Percentiles rank a stretch among this genome's conserved stretches.
Evolutionary conservation across 2,113 vertebrate species (phyloP).

Genomic region (Paedocypris sp.): DNA sequence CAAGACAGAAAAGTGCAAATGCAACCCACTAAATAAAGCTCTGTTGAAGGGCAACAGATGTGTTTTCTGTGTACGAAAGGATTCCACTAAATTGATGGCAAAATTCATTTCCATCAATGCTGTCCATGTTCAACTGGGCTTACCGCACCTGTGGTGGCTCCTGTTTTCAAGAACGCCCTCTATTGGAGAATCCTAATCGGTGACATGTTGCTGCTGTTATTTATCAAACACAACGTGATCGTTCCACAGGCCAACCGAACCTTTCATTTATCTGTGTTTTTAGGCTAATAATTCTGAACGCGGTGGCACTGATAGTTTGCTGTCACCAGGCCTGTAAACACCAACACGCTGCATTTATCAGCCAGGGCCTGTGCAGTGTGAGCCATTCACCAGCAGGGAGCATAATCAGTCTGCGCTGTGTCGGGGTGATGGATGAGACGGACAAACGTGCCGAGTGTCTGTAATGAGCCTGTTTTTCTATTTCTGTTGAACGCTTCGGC

Average conservation of each 20-base stretch:
- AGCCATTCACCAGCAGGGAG: constrained; percentile 16
- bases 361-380: neutral
- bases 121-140: no score
- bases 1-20: no score
- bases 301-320: neutral
- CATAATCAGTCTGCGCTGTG: constrained; percentile 20
- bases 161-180: constrained; percentile 13
- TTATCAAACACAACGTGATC: neutral
- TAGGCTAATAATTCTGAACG: no score
- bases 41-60: no score
- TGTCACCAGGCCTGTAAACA: neutral
- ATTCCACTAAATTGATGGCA: no score
- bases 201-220: neutral
- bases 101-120: no score
- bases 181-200: constrained; percentile 11
- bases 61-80: no score
- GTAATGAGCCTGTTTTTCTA: constrained; percentile 3
- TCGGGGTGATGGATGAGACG: constrained; percentile 17
- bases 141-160: neutral
- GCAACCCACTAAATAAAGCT: no score
- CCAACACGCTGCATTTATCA: neutral
- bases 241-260: no score
- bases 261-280: no score
- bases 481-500: constrained; percentile 1
- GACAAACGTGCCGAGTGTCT: neutral